Evolutionary conservation across 2,888 invertebrate genomes (phyloP).

Genomic region (Lasioglossum leucozonium): DNA sequence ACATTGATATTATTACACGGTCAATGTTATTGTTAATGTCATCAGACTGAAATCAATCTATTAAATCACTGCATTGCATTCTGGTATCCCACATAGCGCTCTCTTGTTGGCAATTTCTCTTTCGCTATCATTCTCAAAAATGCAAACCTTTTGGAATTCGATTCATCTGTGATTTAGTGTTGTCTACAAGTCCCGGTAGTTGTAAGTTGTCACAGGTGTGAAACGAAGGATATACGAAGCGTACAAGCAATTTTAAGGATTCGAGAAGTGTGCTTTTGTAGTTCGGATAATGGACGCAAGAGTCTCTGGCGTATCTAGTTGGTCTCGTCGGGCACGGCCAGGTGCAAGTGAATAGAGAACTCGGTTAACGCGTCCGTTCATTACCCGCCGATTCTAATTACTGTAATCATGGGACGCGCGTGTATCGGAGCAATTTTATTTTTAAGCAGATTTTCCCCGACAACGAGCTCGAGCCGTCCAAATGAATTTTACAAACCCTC

Average conservation of each 20-base stretch:
- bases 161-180: neutral
- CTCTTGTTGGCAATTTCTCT: neutral
- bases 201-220: too few species aligned
- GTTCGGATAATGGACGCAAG: neutral
- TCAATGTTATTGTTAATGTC: neutral
- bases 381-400: conserved; percentile 16
- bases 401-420: conserved; percentile 7
- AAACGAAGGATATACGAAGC: neutral
- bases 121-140: neutral
- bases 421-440: conserved; percentile 5
- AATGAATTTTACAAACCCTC: conserved; percentile 12
- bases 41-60: neutral
- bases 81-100: neutral
- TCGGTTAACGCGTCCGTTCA: conserved; percentile 14
- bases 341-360: neutral
- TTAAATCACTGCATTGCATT: neutral
- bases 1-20: neutral
- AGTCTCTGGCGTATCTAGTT: neutral
- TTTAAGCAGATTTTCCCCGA: neutral
- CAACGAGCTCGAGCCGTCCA: neutral
- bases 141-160: neutral
- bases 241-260: neutral
- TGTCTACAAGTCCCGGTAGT: too few species aligned
- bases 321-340: neutral
- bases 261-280: neutral